Conservation (phyloP, 2,113 vertebrate species). For the Caranx ignobilis region DNA sequence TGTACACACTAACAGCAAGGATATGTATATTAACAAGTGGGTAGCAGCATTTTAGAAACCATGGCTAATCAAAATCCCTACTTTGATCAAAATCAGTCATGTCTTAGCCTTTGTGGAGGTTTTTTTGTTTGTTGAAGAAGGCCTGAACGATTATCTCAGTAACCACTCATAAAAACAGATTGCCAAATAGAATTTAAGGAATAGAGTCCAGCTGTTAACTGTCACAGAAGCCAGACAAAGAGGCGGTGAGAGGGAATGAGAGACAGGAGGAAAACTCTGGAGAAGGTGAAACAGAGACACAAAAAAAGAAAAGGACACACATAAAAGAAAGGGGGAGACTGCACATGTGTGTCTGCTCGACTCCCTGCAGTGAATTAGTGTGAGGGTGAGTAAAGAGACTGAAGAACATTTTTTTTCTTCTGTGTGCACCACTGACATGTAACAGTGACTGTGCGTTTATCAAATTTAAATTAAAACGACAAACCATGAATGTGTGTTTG, state of each 20-base stretch:
- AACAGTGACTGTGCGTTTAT: slow-evolving; percentile 49
- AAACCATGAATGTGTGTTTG: slow-evolving; percentile 25
- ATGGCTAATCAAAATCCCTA: slow-evolving; percentile 38
- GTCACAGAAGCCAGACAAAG: slow-evolving; percentile 48
- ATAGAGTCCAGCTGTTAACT: slow-evolving; percentile 33
- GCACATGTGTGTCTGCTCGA: slow-evolving; percentile 48
- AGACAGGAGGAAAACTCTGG: slow-evolving; percentile 9
- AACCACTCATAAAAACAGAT: slow-evolving; percentile 22
- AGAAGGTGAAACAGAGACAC: slow-evolving; percentile 21
- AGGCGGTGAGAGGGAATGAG: slow-evolving; percentile 13
- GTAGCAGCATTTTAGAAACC: slow-evolving; percentile 70
- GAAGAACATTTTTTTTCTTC: slow-evolving; percentile 17
- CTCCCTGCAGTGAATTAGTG: slow-evolving; percentile 50
- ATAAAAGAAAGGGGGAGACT: slow-evolving; percentile 41
- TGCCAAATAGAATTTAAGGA: slow-evolving; percentile 59
- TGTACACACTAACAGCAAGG: slow-evolving; percentile 74
- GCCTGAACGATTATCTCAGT: slow-evolving; percentile 33
- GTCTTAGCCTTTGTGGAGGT: slow-evolving; percentile 5
- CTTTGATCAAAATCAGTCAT: slow-evolving; percentile 31
- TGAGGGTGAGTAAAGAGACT: slow-evolving; percentile 35
- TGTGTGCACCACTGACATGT: slow-evolving; percentile 61
- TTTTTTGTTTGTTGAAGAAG: slow-evolving; percentile 24
- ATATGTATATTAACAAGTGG: slow-evolving; percentile 74
- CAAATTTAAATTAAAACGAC: slow-evolving; percentile 48
- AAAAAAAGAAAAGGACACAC: slow-evolving; percentile 38